These are phyloP conservation scores for Strigamia crassipes DNA, from an alignment of 2,888 invertebrate species.

Conservation along the genomic window DNA sequence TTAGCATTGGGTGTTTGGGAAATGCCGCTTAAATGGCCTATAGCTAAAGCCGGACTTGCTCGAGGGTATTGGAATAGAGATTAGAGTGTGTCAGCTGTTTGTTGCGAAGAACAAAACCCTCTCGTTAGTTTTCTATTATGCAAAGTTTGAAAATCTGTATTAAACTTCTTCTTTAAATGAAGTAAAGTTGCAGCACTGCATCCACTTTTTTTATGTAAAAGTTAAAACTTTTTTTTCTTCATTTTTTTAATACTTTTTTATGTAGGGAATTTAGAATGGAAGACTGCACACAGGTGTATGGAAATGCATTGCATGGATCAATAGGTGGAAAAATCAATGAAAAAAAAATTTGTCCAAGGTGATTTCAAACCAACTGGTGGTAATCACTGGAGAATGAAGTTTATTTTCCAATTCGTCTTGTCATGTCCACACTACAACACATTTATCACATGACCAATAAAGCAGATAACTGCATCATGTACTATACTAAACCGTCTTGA, in stretches of 20 bases:
- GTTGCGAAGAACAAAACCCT: too few relatives aligned
- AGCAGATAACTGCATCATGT: neutral
- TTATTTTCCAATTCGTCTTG: slow-evolving; percentile 13
- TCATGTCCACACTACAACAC: slow-evolving; percentile 37
- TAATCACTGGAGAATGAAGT: slow-evolving; percentile 8
- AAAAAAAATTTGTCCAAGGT: slow-evolving; percentile 27
- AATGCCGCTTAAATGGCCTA: too few relatives aligned
- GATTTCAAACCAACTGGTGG: slow-evolving; percentile 25
- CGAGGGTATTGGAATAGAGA: too few relatives aligned
- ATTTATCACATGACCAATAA: slow-evolving; percentile 31
- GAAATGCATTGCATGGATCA: slow-evolving; percentile 39
- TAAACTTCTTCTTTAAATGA: neutral
- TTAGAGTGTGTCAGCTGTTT: too few relatives aligned
- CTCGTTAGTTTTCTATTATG: too few relatives aligned
- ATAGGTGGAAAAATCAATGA: slow-evolving; percentile 35
- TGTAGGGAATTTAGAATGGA: slow-evolving; percentile 19
- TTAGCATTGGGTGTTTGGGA: too few relatives aligned
- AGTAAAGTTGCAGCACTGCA: neutral
- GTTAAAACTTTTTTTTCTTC: neutral
- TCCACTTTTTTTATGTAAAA: neutral
- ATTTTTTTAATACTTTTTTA: slow-evolving; percentile 21
- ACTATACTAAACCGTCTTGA: neutral
- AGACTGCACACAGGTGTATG: slow-evolving; percentile 31
- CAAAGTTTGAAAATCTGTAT: neutral
- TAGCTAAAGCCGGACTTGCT: too few relatives aligned